A percentile compares a stretch with the other conserved stretches of the same genome.
phyloP scores from a whole-genome alignment of 2,797 vertebrate species.

The Scolopax bukidnonensis region DNA sequence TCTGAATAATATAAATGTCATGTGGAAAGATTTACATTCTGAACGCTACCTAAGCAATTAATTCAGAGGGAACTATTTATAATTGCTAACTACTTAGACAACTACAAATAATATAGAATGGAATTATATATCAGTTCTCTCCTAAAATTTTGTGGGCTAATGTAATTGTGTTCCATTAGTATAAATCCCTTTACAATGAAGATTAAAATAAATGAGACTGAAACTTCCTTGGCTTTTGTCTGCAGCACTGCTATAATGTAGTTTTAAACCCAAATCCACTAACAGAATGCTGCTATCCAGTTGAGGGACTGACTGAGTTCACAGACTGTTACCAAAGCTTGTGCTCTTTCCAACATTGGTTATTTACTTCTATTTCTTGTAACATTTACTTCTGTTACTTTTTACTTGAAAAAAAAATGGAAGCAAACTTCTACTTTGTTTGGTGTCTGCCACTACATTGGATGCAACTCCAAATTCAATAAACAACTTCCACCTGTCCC shows the following conservation, averaged over 20 bases:
- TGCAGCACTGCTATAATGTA: background rate
- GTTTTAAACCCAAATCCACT: background rate
- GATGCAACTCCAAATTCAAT: background rate
- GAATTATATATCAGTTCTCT: slow-evolving; percentile 30
- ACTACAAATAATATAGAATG: slow-evolving; percentile 45
- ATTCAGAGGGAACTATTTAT: slow-evolving; percentile 49
- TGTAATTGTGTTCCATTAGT: slow-evolving; percentile 35
- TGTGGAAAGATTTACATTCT: slow-evolving; percentile 54
- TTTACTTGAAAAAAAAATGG: background rate
- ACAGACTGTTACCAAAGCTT: background rate
- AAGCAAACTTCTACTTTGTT: background rate
- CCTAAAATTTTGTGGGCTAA: slow-evolving; percentile 29
- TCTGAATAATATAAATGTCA: slow-evolving; percentile 25
- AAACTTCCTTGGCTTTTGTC: background rate
- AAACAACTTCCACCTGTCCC: background rate
- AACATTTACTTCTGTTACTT: background rate
- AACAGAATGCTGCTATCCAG: background rate
- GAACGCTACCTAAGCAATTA: slow-evolving; percentile 57
- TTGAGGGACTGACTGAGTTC: background rate
- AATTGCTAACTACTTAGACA: slow-evolving; percentile 62
- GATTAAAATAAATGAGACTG: slow-evolving; percentile 47
- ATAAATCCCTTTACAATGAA: slow-evolving; percentile 50
- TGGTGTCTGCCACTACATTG: background rate
- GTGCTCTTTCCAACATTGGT: background rate
- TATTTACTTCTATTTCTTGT: background rate